These are phyloP conservation scores for Crotalus viridis DNA, from an alignment of 2,113 vertebrate species.

Conservation along the genomic window DNA sequence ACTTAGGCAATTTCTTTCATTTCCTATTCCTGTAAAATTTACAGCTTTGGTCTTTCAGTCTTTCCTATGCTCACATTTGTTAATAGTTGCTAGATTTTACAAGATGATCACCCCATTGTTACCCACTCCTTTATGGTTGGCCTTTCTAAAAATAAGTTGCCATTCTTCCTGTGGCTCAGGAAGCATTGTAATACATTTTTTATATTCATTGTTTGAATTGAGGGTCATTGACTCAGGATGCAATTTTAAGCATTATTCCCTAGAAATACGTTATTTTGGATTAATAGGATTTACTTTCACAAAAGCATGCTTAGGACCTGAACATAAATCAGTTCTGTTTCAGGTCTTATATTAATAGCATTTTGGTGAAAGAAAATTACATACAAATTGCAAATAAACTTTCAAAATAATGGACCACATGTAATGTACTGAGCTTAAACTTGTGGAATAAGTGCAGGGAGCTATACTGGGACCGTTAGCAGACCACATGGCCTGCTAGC, in stretches of 20 bases:
- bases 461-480: no score
- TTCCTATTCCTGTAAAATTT: slow-evolving; percentile 26
- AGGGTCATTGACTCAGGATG: not conserved
- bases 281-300: not conserved
- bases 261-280: not conserved
- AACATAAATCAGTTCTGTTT: not conserved
- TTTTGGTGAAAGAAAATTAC: not conserved
- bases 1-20: slow-evolving; percentile 5
- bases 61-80: slow-evolving; percentile 23
- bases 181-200: not conserved
- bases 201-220: not conserved
- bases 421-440: no score
- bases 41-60: slow-evolving; percentile 10
- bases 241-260: not conserved
- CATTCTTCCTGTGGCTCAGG: not conserved
- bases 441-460: no score
- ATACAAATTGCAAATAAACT: not conserved
- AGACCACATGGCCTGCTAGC: no score
- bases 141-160: slow-evolving; percentile 17
- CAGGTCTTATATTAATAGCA: not conserved
- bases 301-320: not conserved
- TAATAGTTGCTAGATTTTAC: not conserved
- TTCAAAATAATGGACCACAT: not conserved
- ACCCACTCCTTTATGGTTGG: not conserved
- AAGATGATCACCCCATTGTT: not conserved